Percentiles rank a stretch among this genome's conserved stretches.
phyloP scores from a whole-genome alignment of 2,797 vertebrate genomes.

The Sphenodon punctatus region DNA sequence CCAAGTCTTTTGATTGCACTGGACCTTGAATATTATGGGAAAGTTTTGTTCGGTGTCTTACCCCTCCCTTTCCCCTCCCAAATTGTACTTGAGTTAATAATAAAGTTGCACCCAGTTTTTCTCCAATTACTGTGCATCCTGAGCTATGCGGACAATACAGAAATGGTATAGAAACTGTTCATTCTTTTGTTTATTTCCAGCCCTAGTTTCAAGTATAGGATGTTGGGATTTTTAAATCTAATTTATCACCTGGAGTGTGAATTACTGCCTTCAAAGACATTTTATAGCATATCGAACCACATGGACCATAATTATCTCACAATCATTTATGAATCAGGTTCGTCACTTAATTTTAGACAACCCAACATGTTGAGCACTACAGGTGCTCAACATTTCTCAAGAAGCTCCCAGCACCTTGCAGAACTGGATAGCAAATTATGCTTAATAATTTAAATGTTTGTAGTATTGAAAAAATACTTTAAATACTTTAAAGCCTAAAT shows the following conservation, averaged over 20 bases:
- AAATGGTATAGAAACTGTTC: no score
- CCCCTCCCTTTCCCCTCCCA: no score
- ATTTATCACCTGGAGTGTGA: neutral
- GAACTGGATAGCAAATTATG: neutral
- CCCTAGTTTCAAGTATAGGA: neutral
- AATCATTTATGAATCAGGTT: neutral
- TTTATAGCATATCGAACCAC: neutral
- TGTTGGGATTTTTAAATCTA: neutral
- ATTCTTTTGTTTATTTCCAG: neutral
- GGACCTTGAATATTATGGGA: no score
- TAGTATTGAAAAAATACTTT: no score
- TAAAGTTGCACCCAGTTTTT: no score
- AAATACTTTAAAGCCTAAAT: no score
- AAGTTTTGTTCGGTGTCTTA: no score
- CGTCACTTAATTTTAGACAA: neutral
- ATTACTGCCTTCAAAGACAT: neutral
- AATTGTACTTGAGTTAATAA: no score
- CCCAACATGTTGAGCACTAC: neutral
- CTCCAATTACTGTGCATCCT: no score
- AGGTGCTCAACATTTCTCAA: neutral
- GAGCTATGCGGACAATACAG: no score
- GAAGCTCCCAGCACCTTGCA: neutral
- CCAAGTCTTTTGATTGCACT: no score
- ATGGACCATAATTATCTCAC: neutral
- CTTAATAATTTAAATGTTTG: neutral